Conservation (phyloP, 2,797 vertebrate species). For the Thunnus albacares region DNA sequence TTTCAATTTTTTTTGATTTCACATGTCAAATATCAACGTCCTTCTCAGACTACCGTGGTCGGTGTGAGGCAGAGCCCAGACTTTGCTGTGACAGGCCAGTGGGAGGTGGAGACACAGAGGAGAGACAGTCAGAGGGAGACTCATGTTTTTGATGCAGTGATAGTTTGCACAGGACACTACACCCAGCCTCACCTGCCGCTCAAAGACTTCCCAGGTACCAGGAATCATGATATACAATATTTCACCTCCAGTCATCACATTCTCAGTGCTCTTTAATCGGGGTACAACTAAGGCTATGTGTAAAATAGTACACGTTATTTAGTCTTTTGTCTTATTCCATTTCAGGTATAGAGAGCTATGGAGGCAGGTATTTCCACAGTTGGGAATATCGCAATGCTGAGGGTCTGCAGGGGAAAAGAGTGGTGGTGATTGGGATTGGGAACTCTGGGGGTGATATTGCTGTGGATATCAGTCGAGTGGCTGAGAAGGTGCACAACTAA, state of each 20-base stretch:
- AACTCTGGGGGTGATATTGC: slow-evolving; percentile 85
- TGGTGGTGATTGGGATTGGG: slow-evolving; percentile 83
- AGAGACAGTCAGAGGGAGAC: slow-evolving; percentile 78
- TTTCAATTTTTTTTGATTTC: too few relatives aligned
- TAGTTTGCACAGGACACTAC: slow-evolving; percentile 91
- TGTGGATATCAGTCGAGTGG: slow-evolving; percentile 80
- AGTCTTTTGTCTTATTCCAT: background rate
- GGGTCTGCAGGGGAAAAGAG: slow-evolving; percentile 79
- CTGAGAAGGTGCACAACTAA: slow-evolving; percentile 70
- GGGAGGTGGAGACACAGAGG: slow-evolving; percentile 86
- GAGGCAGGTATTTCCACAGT: slow-evolving; percentile 82
- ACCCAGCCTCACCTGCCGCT: slow-evolving; percentile 86
- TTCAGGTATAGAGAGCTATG: slow-evolving; percentile 83
- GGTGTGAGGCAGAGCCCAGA: slow-evolving; percentile 81
- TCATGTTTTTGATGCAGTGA: slow-evolving; percentile 88
- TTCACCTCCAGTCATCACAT: background rate
- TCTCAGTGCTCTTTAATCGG: too few relatives aligned
- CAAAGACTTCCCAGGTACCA: slow-evolving; percentile 88
- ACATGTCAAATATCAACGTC: background rate
- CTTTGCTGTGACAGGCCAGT: slow-evolving; percentile 86
- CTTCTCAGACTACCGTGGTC: slow-evolving; percentile 84
- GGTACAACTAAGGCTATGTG: background rate
- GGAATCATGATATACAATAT: background rate
- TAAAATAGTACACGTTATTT: background rate
- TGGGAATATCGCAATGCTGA: slow-evolving; percentile 80